Evolutionary conservation across 2,797 vertebrate genomes (phyloP).

Genomic region (Eurystomus glaucurus): DNA sequence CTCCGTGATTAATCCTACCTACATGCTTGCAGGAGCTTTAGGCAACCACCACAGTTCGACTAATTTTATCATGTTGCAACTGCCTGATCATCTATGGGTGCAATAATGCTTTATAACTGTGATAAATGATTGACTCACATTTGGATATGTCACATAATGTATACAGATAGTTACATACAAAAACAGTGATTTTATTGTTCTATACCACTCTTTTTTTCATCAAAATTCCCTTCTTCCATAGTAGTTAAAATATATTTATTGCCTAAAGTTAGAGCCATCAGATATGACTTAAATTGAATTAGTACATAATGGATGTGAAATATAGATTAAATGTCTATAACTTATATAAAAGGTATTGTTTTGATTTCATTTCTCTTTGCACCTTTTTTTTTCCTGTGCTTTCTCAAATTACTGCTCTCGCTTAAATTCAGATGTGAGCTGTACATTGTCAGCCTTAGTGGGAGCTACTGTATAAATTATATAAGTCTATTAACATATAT

Average conservation of each 20-base stretch:
- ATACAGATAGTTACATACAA: not conserved
- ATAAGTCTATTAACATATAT: slow-evolving; percentile 50
- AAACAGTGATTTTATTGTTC: not conserved
- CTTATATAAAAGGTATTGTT: not conserved
- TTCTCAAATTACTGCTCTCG: not conserved
- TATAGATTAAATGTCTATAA: not conserved
- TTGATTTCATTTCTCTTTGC: not conserved
- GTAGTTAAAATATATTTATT: not conserved
- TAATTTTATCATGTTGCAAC: not conserved
- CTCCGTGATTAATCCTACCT: not conserved
- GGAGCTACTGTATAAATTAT: slow-evolving; percentile 23
- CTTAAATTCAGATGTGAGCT: not conserved
- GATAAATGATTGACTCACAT: not conserved
- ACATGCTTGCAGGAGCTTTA: not conserved
- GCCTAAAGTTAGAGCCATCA: not conserved
- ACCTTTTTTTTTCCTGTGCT: not conserved
- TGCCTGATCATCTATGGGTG: not conserved
- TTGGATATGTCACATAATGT: not conserved
- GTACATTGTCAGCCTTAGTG: not conserved
- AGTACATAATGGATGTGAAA: not conserved
- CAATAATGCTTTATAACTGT: not conserved
- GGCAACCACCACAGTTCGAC: slow-evolving; percentile 15
- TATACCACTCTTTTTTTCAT: not conserved
- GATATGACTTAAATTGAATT: not conserved
- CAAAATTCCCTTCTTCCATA: not conserved